Percentiles rank a stretch among this genome's conserved stretches.
These are phyloP conservation scores for Patella vulgata DNA, from an alignment of 1,140 invertebrate genomes.

Conservation along the genomic window DNA sequence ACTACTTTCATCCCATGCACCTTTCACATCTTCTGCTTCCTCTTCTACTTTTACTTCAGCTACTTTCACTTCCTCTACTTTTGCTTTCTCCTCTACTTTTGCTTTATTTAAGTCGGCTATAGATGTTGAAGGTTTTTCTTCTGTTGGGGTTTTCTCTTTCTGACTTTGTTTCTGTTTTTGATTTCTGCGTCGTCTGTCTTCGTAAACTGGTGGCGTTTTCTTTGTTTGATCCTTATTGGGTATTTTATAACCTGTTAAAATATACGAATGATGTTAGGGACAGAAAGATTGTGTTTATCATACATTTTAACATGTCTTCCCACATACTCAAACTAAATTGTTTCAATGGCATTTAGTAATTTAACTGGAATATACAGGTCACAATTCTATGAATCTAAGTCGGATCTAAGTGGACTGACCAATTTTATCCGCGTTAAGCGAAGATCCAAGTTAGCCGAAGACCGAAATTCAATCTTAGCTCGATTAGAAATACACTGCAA, in stretches of 20 bases:
- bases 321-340: too few species aligned
- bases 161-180: conserved; percentile 6
- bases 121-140: conserved; percentile 32
- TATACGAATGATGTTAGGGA: not conserved
- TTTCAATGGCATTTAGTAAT: too few species aligned
- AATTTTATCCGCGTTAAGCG: too few species aligned
- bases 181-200: conserved; percentile 66
- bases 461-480: too few species aligned
- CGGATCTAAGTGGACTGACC: too few species aligned
- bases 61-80: conserved; percentile 27
- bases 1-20: conserved; percentile 45
- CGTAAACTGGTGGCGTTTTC: conserved; percentile 74
- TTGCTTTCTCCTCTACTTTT: conserved; percentile 15
- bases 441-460: too few species aligned
- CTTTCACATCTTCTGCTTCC: conserved; percentile 33
- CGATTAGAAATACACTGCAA: not conserved
- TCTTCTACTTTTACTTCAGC: conserved; percentile 32
- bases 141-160: conserved; percentile 15
- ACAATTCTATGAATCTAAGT: too few species aligned
- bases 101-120: conserved; percentile 12
- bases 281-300: not conserved
- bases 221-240: conserved; percentile 73
- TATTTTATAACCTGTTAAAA: conserved; percentile 71
- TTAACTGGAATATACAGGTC: too few species aligned
- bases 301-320: not conserved